Base-by-base conservation (phyloP, 2,888 invertebrate species). In the Limulus polyphemus region DNA sequence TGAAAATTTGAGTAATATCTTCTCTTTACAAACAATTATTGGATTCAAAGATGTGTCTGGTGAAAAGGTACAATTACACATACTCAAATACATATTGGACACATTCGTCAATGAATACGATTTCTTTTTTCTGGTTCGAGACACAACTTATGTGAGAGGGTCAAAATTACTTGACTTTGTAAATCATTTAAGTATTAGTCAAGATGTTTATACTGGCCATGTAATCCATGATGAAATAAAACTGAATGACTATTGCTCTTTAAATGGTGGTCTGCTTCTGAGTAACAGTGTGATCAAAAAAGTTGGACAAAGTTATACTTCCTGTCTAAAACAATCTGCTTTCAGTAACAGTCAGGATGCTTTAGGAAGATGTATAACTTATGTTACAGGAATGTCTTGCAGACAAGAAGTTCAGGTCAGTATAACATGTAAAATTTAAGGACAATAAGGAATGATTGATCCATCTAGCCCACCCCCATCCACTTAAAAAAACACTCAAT, bases 61-160 rank as follows among this genome's bases (percentile, higher is more conserved):
- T 11, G 12, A 16, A n/a, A 75, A 76, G 67, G 71, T 74, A 58
- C 82, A 76, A 0, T 89, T 93, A 76, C 90, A 91, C 74, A 84
- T 88, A 17, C 80, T 95, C 55, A 91, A 91, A 75, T 94, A 93
- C 75, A 84, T 95, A 12, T 85, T 86, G 0, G 92, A 93, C 71
- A 90, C 90, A 75, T 91, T 87, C 77, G 78, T 88, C 49, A 87
- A 93, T 71, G 88, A 88, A 71, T 97, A 87, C 76, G 93, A 97
- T 77, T 97, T 89, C 79, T 95, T 93, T 78, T 87, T 90, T 75
- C 79, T 98, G 58, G 83, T 88, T 56, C 85, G 88, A 55, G 97
- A 97, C 76, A 81, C 82, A 10, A 85, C 87, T 1, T 97, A 88
- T 74, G 81, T 97, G 59, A 88, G 94, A 75, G 87, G 87, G 0